These are phyloP conservation scores for Aplocera efformata DNA, from an alignment of 2,888 invertebrate species.

Conservation along the genomic window DNA sequence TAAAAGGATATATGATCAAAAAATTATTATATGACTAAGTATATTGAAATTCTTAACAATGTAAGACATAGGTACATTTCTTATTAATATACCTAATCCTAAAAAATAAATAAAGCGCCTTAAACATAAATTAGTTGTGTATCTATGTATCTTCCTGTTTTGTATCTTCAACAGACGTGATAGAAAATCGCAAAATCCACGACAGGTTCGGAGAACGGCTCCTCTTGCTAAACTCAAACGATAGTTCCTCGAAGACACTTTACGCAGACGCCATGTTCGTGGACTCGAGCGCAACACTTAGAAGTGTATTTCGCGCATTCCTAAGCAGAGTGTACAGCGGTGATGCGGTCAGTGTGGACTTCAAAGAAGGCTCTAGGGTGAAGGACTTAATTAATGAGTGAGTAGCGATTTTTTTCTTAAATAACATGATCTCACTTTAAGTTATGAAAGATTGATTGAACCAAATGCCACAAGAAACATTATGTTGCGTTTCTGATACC, in stretches of 20 bases:
- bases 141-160: no score
- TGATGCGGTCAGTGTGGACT: constrained; percentile 79
- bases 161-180: constrained; percentile 46
- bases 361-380: constrained; percentile 52
- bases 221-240: constrained; percentile 42
- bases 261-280: constrained; percentile 82
- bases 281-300: constrained; percentile 75
- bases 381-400: constrained; percentile 76
- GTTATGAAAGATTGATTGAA: not conserved
- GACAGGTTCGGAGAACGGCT: constrained; percentile 78
- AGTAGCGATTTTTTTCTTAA: constrained; percentile 30
- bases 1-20: no score
- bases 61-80: no score
- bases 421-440: not conserved
- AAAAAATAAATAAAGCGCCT: no score
- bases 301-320: constrained; percentile 74
- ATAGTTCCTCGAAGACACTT: constrained; percentile 48
- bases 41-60: no score
- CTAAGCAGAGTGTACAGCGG: constrained; percentile 79
- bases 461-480: no score
- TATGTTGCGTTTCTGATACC: no score
- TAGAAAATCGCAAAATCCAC: constrained; percentile 55
- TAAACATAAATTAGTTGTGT: no score
- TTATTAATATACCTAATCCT: no score
- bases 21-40: no score